Evolutionary conservation across 2,888 invertebrate genomes (phyloP).

Genomic region (Orthosia cruda): DNA sequence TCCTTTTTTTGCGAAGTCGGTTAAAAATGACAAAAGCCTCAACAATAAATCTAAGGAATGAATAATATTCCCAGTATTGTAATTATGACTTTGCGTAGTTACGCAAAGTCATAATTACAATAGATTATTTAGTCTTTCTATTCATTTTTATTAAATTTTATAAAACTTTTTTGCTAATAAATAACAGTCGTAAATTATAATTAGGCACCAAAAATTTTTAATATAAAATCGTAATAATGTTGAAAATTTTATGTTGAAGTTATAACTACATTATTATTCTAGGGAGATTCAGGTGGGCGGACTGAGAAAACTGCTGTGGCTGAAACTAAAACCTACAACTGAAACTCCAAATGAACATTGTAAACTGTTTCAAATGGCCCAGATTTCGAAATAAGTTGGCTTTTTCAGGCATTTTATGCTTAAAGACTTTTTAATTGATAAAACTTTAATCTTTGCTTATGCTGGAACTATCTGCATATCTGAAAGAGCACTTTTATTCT

Average conservation of each 20-base stretch:
- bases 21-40: background rate
- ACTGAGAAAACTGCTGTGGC: conserved; percentile 26
- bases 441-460: background rate
- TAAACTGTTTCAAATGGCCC: conserved; percentile 30
- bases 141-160: background rate
- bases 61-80: no score
- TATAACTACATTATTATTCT: conserved; percentile 44
- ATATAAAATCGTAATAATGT: conserved; percentile 4
- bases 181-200: background rate
- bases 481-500: background rate
- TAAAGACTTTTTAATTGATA: background rate
- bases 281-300: conserved; percentile 23
- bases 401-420: background rate
- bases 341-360: conserved; percentile 22
- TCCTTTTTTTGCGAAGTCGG: no score
- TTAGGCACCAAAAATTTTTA: background rate
- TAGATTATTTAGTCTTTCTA: background rate
- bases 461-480: background rate
- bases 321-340: conserved; percentile 44
- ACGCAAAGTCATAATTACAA: conserved; percentile 4
- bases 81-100: no score
- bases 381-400: conserved; percentile 19
- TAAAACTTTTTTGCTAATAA: background rate
- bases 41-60: background rate
- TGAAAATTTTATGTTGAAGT: conserved; percentile 26